phyloP scores from a whole-genome alignment of 2,888 invertebrate species.

The Scaptodrosophila latifasciaeformis region DNA sequence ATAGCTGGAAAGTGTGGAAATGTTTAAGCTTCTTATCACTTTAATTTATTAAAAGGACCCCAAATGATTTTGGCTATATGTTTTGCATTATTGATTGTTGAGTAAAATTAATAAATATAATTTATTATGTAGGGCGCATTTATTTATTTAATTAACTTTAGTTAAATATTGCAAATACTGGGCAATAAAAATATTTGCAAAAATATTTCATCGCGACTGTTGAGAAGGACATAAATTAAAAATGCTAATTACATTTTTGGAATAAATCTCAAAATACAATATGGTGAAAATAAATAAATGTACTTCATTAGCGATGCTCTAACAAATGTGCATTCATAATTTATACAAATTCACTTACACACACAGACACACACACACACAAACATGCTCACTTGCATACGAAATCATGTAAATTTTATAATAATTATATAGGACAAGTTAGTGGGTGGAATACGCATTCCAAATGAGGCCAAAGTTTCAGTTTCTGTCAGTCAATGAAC shows the following conservation, averaged over 20 bases:
- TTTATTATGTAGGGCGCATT: neutral
- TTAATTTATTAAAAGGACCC: too few relatives aligned
- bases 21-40: too few relatives aligned
- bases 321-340: slow-evolving; percentile 13
- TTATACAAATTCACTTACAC: neutral
- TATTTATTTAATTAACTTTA: slow-evolving; percentile 38
- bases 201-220: slow-evolving; percentile 1
- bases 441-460: neutral
- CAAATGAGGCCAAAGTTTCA: slow-evolving; percentile 3
- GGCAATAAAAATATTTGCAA: too few relatives aligned
- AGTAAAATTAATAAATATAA: too few relatives aligned
- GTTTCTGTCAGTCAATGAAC: too few relatives aligned
- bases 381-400: too few relatives aligned
- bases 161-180: slow-evolving; percentile 37
- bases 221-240: slow-evolving; percentile 38
- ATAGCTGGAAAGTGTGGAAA: too few relatives aligned
- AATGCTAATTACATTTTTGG: slow-evolving; percentile 55
- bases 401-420: neutral
- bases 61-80: too few relatives aligned
- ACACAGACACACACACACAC: neutral
- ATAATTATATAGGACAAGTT: too few relatives aligned
- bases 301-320: slow-evolving; percentile 22
- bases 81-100: too few relatives aligned
- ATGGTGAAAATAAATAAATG: slow-evolving; percentile 23
- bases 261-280: slow-evolving; percentile 41